Evolutionary conservation across 1,140 invertebrate species (phyloP).

Genomic region (Hesperophylax magnus): DNA sequence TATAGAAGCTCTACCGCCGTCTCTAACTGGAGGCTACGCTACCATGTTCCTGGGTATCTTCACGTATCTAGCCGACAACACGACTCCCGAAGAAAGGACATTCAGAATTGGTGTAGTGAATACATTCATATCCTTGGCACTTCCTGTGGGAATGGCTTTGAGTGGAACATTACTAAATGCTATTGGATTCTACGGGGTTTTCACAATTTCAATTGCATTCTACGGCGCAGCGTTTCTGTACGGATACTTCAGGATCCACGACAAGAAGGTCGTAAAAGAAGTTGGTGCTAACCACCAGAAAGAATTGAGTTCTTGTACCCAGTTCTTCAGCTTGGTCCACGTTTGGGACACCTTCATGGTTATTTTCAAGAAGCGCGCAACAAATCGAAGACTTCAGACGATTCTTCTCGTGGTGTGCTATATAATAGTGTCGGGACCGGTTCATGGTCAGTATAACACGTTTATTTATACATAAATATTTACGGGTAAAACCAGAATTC

Average conservation of each 20-base stretch:
- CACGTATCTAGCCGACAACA: slow-evolving; percentile 90
- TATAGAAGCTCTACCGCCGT: slow-evolving; percentile 81
- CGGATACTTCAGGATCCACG: slow-evolving; percentile 72
- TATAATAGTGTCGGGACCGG: slow-evolving; percentile 69
- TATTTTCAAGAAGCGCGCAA: slow-evolving; percentile 63
- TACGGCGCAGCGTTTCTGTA: slow-evolving; percentile 75
- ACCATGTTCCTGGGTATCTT: slow-evolving; percentile 92
- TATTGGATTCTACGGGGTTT: slow-evolving; percentile 86
- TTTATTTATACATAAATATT: neutral
- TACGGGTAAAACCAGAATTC: too few relatives aligned
- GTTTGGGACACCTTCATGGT: slow-evolving; percentile 69
- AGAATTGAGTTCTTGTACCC: slow-evolving; percentile 55
- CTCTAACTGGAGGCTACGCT: slow-evolving; percentile 87
- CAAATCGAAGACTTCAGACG: slow-evolving; percentile 65
- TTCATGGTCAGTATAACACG: slow-evolving; percentile 65
- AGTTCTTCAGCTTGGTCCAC: slow-evolving; percentile 63
- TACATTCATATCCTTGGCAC: slow-evolving; percentile 83
- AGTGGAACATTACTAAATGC: slow-evolving; percentile 80
- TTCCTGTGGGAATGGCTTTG: slow-evolving; percentile 83
- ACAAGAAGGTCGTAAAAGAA: slow-evolving; percentile 63
- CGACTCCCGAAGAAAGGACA: slow-evolving; percentile 84
- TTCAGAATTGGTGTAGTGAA: slow-evolving; percentile 88
- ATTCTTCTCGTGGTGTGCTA: slow-evolving; percentile 66
- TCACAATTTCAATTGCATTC: slow-evolving; percentile 79
- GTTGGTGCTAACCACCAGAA: slow-evolving; percentile 21